Percentiles rank a stretch among this genome's conserved stretches.
Evolutionary conservation across 2,888 invertebrate genomes (phyloP).

Genomic region (Dryomyza anilis): DNA sequence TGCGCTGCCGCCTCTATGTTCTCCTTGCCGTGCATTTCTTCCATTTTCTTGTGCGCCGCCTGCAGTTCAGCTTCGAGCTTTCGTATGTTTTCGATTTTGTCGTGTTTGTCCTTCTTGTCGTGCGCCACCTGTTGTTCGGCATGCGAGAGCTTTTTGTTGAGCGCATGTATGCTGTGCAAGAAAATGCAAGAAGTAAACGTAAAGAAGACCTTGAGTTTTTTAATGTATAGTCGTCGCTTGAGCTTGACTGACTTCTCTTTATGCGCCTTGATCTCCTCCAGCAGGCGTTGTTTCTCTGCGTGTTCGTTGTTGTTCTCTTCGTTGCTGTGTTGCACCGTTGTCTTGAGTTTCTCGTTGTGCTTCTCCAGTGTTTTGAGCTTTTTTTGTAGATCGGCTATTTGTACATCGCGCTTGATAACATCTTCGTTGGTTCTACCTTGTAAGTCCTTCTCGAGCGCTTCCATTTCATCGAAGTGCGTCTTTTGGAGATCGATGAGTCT

Average conservation of each 20-base stretch:
- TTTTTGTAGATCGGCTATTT: constrained; percentile 34
- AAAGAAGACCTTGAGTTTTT: not conserved
- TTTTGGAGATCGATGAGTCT: constrained; percentile 29
- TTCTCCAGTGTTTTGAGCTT: constrained; percentile 32
- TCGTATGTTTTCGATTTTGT: constrained; percentile 26
- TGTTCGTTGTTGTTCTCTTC: constrained; percentile 26
- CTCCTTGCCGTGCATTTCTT: constrained; percentile 24
- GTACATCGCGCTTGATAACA: constrained; percentile 25
- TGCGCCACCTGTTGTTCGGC: constrained; percentile 29
- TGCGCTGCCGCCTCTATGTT: not conserved
- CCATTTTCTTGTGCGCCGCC: constrained; percentile 23
- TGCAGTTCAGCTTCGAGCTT: constrained; percentile 33
- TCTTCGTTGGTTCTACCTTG: constrained; percentile 22
- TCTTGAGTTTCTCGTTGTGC: constrained; percentile 30
- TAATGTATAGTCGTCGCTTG: not conserved
- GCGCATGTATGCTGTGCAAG: constrained; percentile 21
- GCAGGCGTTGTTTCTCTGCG: constrained; percentile 25
- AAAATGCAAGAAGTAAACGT: not conserved
- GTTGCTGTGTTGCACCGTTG: constrained; percentile 24
- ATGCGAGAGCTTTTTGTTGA: constrained; percentile 31
- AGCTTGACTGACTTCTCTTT: constrained; percentile 29
- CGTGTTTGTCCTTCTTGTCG: constrained; percentile 31
- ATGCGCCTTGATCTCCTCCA: constrained; percentile 28
- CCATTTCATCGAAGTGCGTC: constrained; percentile 25
- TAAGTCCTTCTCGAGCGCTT: constrained; percentile 18